These are phyloP conservation scores for Cochlearius cochlearius DNA, from an alignment of 2,113 vertebrate species.

Conservation along the genomic window DNA sequence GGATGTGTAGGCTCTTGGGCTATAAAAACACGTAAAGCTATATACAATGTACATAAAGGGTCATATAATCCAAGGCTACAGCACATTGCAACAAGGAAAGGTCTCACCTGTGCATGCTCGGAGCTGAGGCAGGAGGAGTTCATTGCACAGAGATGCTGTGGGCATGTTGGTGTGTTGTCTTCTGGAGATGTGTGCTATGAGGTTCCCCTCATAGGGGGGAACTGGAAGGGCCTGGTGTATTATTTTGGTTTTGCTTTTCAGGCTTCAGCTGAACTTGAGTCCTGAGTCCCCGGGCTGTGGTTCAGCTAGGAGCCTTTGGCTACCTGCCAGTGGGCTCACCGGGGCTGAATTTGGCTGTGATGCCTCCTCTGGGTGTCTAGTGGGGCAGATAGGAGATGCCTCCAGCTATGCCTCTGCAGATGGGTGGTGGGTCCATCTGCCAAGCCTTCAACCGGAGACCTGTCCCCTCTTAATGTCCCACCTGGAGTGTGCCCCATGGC, in stretches of 20 bases:
- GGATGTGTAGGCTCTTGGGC: not conserved
- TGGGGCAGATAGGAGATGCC: accelerated
- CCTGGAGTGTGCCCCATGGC: not conserved
- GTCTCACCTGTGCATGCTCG: accelerated
- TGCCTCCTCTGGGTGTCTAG: not conserved
- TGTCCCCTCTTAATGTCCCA: not conserved
- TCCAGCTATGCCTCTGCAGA: not conserved
- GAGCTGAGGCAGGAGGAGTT: not conserved
- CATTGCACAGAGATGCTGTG: not conserved
- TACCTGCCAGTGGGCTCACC: not conserved
- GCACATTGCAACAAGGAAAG: accelerated
- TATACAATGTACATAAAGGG: not conserved
- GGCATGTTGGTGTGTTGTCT: not conserved
- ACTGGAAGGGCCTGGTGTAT: not conserved
- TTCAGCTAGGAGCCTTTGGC: not conserved
- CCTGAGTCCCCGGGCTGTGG: not conserved
- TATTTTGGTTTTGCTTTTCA: not conserved
- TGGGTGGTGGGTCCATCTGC: not conserved
- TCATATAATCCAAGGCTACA: not conserved
- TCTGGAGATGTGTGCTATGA: not conserved
- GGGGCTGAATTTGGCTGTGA: not conserved
- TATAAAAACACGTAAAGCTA: not conserved
- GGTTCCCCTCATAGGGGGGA: no score
- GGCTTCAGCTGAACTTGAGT: not conserved
- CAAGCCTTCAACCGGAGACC: not conserved